Conservation (phyloP, 92 coral and sea anemone genomes). For the Zoanthus solanderi region DNA sequence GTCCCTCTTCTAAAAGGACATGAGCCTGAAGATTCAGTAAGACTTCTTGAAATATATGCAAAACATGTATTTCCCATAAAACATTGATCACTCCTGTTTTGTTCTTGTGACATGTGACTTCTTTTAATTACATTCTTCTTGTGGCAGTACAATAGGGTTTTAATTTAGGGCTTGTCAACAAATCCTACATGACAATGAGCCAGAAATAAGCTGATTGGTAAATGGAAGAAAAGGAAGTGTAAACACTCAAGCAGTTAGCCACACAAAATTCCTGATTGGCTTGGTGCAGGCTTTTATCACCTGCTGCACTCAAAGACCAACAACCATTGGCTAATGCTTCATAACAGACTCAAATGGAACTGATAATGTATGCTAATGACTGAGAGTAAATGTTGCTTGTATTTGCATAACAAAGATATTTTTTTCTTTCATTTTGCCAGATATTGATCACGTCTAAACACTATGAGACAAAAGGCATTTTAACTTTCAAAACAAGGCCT, state of each 20-base stretch:
- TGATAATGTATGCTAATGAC: constrained; percentile 79
- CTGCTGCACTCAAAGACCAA: constrained; percentile 68
- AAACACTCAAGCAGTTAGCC: constrained; percentile 63
- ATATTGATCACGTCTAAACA: constrained; percentile 45
- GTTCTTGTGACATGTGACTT: constrained; percentile 95
- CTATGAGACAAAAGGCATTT: constrained; percentile 43
- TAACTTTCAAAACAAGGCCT: constrained; percentile 32
- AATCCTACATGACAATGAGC: constrained; percentile 73
- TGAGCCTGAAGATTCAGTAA: constrained; percentile 77
- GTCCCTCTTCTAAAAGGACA: constrained; percentile 60
- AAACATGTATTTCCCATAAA: constrained; percentile 96
- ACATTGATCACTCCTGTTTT: constrained; percentile 92
- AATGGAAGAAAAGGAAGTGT: constrained; percentile 60
- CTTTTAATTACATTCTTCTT: constrained; percentile 88
- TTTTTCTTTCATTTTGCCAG: constrained; percentile 34
- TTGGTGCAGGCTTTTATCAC: constrained; percentile 67
- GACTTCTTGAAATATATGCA: constrained; percentile 92
- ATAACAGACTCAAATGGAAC: constrained; percentile 67
- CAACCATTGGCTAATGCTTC: constrained; percentile 66
- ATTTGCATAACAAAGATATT: constrained; percentile 79
- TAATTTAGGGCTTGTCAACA: constrained; percentile 95
- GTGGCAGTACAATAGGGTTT: constrained; percentile 83
- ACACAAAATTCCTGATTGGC: constrained; percentile 72
- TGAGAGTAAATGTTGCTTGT: constrained; percentile 69
- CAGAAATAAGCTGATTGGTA: constrained; percentile 78